Evolutionary conservation across 2,797 vertebrate species (phyloP).

Genomic region (Typhlichthys subterraneus): DNA sequence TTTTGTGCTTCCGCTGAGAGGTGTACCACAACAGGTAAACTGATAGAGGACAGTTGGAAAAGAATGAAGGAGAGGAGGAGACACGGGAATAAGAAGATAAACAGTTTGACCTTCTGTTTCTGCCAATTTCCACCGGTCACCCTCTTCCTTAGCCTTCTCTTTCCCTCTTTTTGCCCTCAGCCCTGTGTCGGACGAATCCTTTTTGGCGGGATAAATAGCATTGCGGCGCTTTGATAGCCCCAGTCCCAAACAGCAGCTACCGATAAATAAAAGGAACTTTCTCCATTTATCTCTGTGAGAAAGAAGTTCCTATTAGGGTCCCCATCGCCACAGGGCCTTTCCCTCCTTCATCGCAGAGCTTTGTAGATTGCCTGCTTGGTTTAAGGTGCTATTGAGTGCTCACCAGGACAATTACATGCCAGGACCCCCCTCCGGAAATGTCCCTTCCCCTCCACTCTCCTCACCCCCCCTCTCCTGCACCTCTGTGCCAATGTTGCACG

Average conservation of each 20-base stretch:
- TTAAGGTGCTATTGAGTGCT: constrained; percentile 98
- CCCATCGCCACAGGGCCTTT: constrained; percentile 92
- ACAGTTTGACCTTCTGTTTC: constrained; percentile 85
- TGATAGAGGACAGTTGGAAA: constrained; percentile 63
- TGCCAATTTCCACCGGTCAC: constrained; percentile 76
- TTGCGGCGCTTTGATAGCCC: constrained; percentile 88
- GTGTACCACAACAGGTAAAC: constrained; percentile 72
- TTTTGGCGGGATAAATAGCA: constrained; percentile 87
- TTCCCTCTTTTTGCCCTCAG: constrained; percentile 67
- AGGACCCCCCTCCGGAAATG: constrained; percentile 80
- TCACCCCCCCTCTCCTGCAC: constrained; percentile 76
- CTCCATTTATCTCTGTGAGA: constrained; percentile 91
- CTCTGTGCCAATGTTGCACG: constrained; percentile 83
- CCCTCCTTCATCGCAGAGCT: constrained; percentile 85
- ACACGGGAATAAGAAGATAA: constrained; percentile 79
- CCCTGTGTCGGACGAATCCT: constrained; percentile 84
- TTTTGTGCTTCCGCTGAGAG: constrained; percentile 41
- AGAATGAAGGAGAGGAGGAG: constrained; percentile 67
- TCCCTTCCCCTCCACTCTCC: background rate
- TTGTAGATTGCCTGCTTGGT: constrained; percentile 95
- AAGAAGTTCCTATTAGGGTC: constrained; percentile 93
- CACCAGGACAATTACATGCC: constrained; percentile 96
- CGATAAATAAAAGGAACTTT: constrained; percentile 91
- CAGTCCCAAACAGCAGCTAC: constrained; percentile 84
- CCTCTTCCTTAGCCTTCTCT: constrained; percentile 71